A percentile compares a stretch with the other conserved stretches of the same genome.
Evolutionary conservation across 2,888 invertebrate genomes (phyloP).

Genomic region (Tiphia femorata): DNA sequence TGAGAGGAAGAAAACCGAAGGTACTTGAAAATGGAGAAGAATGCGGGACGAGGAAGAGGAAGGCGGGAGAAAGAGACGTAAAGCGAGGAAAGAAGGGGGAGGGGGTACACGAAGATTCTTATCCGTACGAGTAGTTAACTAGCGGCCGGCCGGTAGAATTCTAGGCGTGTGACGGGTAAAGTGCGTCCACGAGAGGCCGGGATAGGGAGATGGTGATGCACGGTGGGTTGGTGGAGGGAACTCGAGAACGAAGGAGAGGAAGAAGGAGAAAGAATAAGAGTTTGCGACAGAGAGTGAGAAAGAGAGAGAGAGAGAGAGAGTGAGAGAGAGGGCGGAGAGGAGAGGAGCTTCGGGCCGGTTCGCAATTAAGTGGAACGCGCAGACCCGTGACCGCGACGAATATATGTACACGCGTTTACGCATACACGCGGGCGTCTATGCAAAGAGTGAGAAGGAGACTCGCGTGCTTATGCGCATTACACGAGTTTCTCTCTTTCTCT

Average conservation of each 20-base stretch:
- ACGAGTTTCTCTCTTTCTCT: too few species aligned
- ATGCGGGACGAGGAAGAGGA: background rate
- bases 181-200: too few species aligned
- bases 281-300: slow-evolving; percentile 6
- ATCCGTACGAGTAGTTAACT: slow-evolving; percentile 10
- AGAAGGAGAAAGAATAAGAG: slow-evolving; percentile 11
- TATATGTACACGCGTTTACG: too few species aligned
- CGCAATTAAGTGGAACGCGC: slow-evolving; percentile 14
- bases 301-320: slow-evolving; percentile 6
- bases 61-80: slow-evolving; percentile 4
- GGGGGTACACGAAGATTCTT: slow-evolving; percentile 7
- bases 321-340: background rate
- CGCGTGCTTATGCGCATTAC: too few species aligned
- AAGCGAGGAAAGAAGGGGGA: slow-evolving; percentile 3
- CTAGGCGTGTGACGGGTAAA: slow-evolving; percentile 11
- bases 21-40: too few species aligned
- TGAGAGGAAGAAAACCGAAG: background rate
- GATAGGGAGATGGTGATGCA: too few species aligned
- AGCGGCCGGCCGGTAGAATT: slow-evolving; percentile 2
- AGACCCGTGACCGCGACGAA: slow-evolving; percentile 6
- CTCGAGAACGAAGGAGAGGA: slow-evolving; percentile 6
- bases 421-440: too few species aligned
- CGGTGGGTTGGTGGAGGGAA: background rate
- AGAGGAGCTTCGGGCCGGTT: slow-evolving; percentile 6
- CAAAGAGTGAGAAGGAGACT: too few species aligned